Base-by-base conservation (phyloP, 2,888 invertebrate genomes). In the Salpingus planirostris region DNA sequence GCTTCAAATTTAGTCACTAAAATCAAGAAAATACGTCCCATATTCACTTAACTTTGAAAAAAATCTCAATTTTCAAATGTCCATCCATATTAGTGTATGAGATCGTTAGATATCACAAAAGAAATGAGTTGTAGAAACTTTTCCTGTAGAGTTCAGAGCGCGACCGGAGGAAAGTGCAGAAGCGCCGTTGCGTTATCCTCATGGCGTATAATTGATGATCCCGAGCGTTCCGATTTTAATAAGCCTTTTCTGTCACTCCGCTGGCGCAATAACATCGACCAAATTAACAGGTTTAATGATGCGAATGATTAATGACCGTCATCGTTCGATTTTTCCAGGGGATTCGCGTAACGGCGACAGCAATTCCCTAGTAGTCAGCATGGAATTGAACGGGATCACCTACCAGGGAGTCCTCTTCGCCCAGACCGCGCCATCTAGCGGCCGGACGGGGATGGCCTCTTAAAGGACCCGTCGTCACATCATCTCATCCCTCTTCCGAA, bases 321-420 rank as follows among this genome's bases (percentile, higher is more conserved):
- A n/a, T n/a, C n/a, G 11, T 13, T 38, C 43, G 47, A 47, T 41
- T 43, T 47, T 54, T 48, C 46, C 66, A 89, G 92, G 84, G 47
- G 88, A 87, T 55, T 80, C 84, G 13, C 73, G 76, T 43, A 84
- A 81, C 49, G 83, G 86, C 6, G 89, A 91, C 57, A 88, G 82
- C 56, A n/a, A n/a, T n/a, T 91, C 93, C 33, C 68, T 97, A 43
- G 83, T 87, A 21, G 92, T 97, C 15, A 90, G 89, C 54, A 90
- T 98, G 81, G 93, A 97, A 65, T 73, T 97, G 40, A 95, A 97
- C 61, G 96, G 96, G 24, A 78, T 89, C 30, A 85, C 86, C 64
- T 98, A 96, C 65, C 89, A 95, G 67, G 96, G 97, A 11, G 86
- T 96, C 5, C 73, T 97, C 4, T 91, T 90, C 63, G 80, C 82